Conservation (phyloP, 1,140 invertebrate genomes). For the Platorchestia sp. region DNA sequence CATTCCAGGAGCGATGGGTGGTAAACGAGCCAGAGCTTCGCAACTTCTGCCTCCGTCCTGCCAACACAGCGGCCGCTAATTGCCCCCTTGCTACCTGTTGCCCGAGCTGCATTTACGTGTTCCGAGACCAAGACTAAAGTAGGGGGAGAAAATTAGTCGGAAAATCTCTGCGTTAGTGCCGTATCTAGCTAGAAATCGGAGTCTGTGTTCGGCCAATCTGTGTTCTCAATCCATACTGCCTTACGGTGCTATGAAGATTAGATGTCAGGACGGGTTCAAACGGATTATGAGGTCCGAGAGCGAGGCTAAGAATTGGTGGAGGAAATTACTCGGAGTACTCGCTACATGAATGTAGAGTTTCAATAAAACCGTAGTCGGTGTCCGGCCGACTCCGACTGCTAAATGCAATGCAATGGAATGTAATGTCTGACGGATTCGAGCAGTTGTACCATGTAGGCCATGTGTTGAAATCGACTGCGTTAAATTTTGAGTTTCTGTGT, state of each 20-base stretch:
- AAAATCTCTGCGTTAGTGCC: neutral
- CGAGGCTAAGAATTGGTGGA: too few relatives aligned
- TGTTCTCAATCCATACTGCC: too few relatives aligned
- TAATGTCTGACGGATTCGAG: neutral
- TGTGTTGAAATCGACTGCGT: neutral
- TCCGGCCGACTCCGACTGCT: neutral
- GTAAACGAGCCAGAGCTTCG: neutral
- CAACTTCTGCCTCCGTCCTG: neutral
- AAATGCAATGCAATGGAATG: neutral
- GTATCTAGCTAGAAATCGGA: too few relatives aligned
- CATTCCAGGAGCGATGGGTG: slow-evolving; percentile 20
- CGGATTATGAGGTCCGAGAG: too few relatives aligned
- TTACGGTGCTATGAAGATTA: too few relatives aligned
- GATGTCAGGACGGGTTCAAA: too few relatives aligned
- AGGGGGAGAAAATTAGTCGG: neutral
- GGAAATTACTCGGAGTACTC: too few relatives aligned
- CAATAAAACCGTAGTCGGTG: neutral
- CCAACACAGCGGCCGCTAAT: neutral
- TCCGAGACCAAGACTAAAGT: neutral
- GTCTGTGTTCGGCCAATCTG: too few relatives aligned
- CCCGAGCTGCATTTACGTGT: neutral
- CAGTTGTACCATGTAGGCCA: neutral
- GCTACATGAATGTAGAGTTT: neutral
- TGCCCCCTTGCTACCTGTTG: neutral
- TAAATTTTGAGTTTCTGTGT: neutral